phyloP scores from a whole-genome alignment of 2,113 vertebrate genomes.

The Panurus biarmicus region DNA sequence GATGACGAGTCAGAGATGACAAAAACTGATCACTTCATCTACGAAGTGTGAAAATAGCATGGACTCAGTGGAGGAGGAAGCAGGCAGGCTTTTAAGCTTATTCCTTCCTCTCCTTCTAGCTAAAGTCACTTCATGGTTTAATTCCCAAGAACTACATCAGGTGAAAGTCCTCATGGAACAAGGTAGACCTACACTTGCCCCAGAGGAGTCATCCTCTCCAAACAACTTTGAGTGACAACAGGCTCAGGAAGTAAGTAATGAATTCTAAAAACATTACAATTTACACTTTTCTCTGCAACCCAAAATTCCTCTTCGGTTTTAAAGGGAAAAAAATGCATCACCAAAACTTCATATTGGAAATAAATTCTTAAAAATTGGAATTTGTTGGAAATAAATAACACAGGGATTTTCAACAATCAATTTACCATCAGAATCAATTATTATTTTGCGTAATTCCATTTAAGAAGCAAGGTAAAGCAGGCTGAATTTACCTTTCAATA shows the following conservation, averaged over 20 bases:
- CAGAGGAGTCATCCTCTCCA: neutral
- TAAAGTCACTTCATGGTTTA: neutral
- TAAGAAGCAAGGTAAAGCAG: neutral
- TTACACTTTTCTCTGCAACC: neutral
- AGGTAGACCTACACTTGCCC: neutral
- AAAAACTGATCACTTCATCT: neutral
- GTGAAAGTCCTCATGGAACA: neutral
- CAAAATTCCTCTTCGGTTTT: neutral
- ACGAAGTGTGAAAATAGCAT: neutral
- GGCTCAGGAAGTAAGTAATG: neutral
- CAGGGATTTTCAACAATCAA: neutral
- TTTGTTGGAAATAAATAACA: neutral
- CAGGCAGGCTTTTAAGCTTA: neutral
- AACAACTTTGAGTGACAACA: neutral
- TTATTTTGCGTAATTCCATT: neutral
- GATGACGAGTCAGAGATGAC: neutral
- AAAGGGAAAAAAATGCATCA: neutral
- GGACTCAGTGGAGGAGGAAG: neutral
- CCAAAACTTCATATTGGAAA: neutral
- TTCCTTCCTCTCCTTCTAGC: neutral
- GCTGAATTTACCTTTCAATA: neutral
- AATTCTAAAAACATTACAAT: neutral
- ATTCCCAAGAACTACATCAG: neutral
- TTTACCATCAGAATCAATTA: neutral
- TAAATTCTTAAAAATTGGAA: neutral